Base-by-base conservation (phyloP, 2,888 invertebrate genomes). In the Dynastes grantii region DNA sequence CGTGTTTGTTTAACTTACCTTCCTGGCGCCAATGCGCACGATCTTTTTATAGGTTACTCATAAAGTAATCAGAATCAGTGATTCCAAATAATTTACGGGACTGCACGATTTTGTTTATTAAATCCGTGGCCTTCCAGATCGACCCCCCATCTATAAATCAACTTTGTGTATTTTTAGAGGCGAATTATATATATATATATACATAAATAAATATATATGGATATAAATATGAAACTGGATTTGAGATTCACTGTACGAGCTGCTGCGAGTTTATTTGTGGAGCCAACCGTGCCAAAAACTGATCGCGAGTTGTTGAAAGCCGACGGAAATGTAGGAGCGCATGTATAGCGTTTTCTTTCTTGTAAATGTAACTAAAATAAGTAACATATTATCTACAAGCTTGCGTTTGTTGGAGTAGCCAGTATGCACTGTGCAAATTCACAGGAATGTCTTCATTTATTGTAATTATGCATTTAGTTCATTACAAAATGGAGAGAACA, bases 1-100 rank as follows among this genome's bases (percentile, higher is more conserved):
- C 37, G 76, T 64, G 32, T 40, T 64, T 49, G 13, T 53, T 51
- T 63, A 63, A 63, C 51, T 76, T 76, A 73, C 71, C 29, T 73
- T 61, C 51, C 53, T 78, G 78, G 78, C 78, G 78, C 78, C 78
- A 78, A 63, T 58, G 27, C 22, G 55, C 32, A 37, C 22, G 68
- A 77, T 64, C 68, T 70, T 51, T 70, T 70, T 70, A 49, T 70
- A 70, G 53, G 51, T 76, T 64, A 51, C 32, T 64, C 64, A 29
- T 63, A 76, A 76, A 63, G 64, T 63, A 76, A 64, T 64, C 49
- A 64, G 64, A 76, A 64, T 64, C 49, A 64, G 64, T 16, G 51
- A 63, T 76, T 64, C 76, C 63, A 64, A 76, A 76, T 63, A 76
- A 64, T 76, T 64, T 76, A 53, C 53, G 51, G n/a, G 29, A 45